Percentiles rank a stretch among this genome's conserved stretches.
These are phyloP conservation scores for Psittacula derbiana DNA, from an alignment of 2,797 vertebrate species.

Conservation along the genomic window DNA sequence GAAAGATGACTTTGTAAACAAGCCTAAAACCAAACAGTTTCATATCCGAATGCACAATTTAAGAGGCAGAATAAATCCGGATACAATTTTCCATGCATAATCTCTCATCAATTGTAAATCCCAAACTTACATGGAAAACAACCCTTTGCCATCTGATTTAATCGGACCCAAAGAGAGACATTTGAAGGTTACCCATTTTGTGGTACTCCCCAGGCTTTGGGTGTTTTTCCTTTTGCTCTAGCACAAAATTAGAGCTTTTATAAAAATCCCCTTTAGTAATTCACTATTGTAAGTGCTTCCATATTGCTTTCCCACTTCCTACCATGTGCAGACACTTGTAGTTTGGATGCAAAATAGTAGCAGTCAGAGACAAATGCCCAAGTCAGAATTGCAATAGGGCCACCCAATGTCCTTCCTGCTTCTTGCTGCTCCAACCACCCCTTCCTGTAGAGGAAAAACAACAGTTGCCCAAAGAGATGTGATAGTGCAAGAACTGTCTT, in stretches of 20 bases:
- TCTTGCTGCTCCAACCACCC: neutral
- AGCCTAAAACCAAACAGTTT: neutral
- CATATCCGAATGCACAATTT: neutral
- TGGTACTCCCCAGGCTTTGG: neutral
- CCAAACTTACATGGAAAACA: neutral
- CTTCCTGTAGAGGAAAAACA: neutral
- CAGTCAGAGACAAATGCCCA: neutral
- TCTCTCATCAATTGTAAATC: neutral
- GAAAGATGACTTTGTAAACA: neutral
- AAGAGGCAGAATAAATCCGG: neutral
- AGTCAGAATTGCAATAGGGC: neutral
- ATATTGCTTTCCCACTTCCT: neutral
- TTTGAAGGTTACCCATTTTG: neutral
- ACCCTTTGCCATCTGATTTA: neutral
- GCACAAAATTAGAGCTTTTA: neutral
- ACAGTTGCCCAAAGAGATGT: accelerated
- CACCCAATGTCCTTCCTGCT: neutral
- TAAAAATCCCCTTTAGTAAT: neutral
- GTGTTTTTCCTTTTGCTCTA: neutral
- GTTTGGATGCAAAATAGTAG: neutral
- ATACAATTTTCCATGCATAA: neutral
- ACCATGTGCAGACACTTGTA: accelerated
- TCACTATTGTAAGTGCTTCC: neutral
- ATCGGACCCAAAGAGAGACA: accelerated
- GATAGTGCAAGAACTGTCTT: neutral